Base-by-base conservation (phyloP, 2,113 vertebrate genomes). In the Chaetodon trifascialis region DNA sequence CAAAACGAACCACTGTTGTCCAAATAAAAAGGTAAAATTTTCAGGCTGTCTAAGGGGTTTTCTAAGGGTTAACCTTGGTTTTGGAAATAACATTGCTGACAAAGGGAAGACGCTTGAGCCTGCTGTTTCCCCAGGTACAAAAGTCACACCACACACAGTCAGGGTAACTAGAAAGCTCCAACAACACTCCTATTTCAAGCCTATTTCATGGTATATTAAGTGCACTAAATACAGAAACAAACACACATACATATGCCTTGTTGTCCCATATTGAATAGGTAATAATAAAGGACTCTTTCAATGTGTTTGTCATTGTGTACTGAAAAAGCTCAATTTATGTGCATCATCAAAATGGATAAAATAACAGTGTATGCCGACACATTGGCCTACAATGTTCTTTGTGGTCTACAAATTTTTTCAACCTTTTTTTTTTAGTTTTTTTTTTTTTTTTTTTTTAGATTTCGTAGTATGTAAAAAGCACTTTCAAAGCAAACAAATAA, bases 181-280 rank as follows among this genome's bases (percentile, higher is more conserved):
- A 93, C 87, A 91, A 94, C 93, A 95, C 94, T 94, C 93, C 92
- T 95, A 94, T 94, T 95, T 95, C 94, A 96, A 95, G 93, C 94
- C 92, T 95, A 94, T 90, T 93, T 95, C 93, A 94, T 94, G 93
- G 92, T 93, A 94, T 96, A 95, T 89, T 92, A 94, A 95, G 93
- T 95, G 95, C 92, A 95, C 92, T 94, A 95, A 93, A 94, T 93
- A 94, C 91, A 94, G 86, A 95, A 94, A 93, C 90, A 90, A 92
- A 94, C 91, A 89, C 89, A 83, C 87, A 89, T 89, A 94, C 92
- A 93, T 92, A 88, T 89, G 72, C 89, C 88, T 90, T 89, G 74
- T 89, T 80, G 90, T 93, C 88, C 91, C 85, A 88, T 92, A 89
- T 88, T 86, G 76, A 89, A 81, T 90, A 94, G 84, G 87, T 91